phyloP scores from a whole-genome alignment of 2,797 vertebrate genomes.

The Pempheris klunzingeri region DNA sequence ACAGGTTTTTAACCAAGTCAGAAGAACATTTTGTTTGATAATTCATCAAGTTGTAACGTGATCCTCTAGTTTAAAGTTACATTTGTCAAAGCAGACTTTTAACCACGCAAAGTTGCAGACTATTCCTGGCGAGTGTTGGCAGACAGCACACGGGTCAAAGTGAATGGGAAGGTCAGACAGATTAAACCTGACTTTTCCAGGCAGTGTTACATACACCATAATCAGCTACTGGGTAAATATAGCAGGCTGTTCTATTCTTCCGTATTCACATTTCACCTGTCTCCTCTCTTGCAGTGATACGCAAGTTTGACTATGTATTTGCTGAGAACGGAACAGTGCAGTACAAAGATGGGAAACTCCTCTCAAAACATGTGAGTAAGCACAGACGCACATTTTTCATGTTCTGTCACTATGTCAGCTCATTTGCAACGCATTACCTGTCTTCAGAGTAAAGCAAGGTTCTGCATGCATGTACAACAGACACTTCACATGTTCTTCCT shows the following conservation, averaged over 20 bases:
- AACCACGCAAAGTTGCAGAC: not conserved
- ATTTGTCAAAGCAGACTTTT: too few relatives aligned
- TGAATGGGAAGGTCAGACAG: conserved; percentile 24
- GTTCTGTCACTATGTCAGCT: not conserved
- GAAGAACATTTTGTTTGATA: not conserved
- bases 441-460: not conserved
- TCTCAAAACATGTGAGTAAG: conserved; percentile 92
- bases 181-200: conserved; percentile 35
- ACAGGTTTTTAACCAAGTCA: not conserved
- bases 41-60: not conserved
- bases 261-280: not conserved
- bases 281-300: conserved; percentile 87
- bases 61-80: too few relatives aligned
- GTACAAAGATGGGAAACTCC: conserved; percentile 94
- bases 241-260: conserved; percentile 2
- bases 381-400: not conserved
- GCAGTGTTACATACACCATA: conserved; percentile 34
- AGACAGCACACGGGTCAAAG: conserved; percentile 5
- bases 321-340: conserved; percentile 98
- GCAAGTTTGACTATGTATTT: conserved; percentile 98
- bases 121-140: not conserved
- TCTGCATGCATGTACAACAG: not conserved
- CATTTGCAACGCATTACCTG: not conserved
- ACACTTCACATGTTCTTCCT: not conserved
- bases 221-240: conserved; percentile 49